Percentiles rank a stretch among this genome's conserved stretches.
phyloP scores from a whole-genome alignment of 2,888 invertebrate species.

The Plebejus melissa region DNA sequence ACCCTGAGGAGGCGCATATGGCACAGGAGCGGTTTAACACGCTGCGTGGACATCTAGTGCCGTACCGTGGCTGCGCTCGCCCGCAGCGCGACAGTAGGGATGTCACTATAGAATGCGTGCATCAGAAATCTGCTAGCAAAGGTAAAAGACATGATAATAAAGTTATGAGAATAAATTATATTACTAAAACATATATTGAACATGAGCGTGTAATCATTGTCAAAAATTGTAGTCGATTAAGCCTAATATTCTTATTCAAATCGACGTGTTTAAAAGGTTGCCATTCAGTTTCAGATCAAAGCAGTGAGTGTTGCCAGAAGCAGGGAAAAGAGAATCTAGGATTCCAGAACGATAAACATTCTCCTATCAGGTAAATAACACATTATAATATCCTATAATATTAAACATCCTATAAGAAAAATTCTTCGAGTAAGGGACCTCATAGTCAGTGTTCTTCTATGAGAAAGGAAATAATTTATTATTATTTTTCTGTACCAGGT shows the following conservation, averaged over 20 bases:
- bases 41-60: conserved; percentile 66
- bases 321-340: conserved; percentile 88
- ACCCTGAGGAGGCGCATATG: conserved; percentile 48
- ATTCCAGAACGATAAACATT: conserved; percentile 85
- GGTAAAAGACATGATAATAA: conserved; percentile 43
- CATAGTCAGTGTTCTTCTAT: not conserved
- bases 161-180: not conserved
- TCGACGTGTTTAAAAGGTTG: not conserved
- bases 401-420: no score
- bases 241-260: not conserved
- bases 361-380: conserved; percentile 64
- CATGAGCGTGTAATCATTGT: no score
- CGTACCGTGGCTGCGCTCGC: conserved; percentile 59
- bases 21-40: conserved; percentile 60
- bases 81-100: conserved; percentile 60
- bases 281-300: conserved; percentile 65
- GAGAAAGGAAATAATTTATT: not conserved
- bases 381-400: no score
- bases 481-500: conserved; percentile 41
- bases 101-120: conserved; percentile 59
- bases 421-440: not conserved
- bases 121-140: conserved; percentile 65
- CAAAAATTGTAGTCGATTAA: no score
- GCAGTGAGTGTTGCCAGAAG: conserved; percentile 70
- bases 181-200: not conserved